phyloP scores from a whole-genome alignment of 2,113 vertebrate genomes.

The Tyrannus savana region DNA sequence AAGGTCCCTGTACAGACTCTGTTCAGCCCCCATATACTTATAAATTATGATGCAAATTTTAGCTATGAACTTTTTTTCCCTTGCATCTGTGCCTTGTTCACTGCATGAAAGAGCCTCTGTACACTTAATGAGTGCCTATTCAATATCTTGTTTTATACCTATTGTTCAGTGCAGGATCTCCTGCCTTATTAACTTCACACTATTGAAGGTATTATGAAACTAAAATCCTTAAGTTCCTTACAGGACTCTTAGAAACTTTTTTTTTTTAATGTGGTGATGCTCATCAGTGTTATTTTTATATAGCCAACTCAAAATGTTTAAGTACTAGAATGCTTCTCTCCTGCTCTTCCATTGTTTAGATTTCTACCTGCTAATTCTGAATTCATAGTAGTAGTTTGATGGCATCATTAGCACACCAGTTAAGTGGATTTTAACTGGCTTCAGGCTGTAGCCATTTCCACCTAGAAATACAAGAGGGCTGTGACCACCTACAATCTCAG shows the following conservation, averaged over 20 bases:
- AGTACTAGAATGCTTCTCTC: background rate
- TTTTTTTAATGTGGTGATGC: background rate
- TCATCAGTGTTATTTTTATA: background rate
- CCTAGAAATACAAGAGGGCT: background rate
- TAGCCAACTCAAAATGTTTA: background rate
- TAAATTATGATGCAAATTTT: background rate
- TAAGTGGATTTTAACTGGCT: background rate
- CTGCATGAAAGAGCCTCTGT: background rate
- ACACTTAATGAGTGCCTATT: background rate
- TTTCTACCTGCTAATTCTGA: background rate
- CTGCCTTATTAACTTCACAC: background rate
- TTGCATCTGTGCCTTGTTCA: background rate
- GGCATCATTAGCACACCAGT: background rate
- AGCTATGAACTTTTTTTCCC: background rate
- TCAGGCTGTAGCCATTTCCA: background rate
- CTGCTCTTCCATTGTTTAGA: background rate
- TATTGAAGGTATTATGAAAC: background rate
- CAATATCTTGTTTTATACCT: accelerated
- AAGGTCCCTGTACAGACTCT: background rate
- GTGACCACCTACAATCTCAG: background rate
- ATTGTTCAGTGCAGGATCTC: background rate
- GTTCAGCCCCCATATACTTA: background rate
- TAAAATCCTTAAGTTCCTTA: background rate
- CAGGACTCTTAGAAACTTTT: background rate
- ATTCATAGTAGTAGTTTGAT: background rate